Conservation (phyloP, 2,888 invertebrate genomes). For the Drosophila gaucha region DNA sequence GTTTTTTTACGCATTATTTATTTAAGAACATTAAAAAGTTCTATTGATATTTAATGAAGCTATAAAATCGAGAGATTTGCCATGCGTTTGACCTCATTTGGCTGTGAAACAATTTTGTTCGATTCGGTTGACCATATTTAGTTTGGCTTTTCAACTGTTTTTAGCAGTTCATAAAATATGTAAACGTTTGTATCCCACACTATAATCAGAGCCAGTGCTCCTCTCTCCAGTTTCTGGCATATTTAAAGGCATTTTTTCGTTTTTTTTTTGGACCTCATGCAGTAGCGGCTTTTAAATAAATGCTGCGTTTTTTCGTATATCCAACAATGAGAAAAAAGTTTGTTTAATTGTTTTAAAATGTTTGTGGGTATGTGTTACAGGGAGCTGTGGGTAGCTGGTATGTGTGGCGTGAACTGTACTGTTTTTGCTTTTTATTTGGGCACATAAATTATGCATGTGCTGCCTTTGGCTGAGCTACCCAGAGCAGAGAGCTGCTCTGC, state of each 20-base stretch:
- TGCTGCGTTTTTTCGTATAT: slow-evolving; percentile 42
- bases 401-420: slow-evolving; percentile 14
- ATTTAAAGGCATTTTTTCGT: slow-evolving; percentile 32
- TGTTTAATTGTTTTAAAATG: slow-evolving; percentile 72
- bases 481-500: slow-evolving; percentile 2
- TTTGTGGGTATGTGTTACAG: slow-evolving; percentile 19
- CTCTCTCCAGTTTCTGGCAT: slow-evolving; percentile 16
- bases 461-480: slow-evolving; percentile 39
- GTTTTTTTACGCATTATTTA: slow-evolving; percentile 11
- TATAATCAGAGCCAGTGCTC: too few species aligned
- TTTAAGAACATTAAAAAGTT: slow-evolving; percentile 25
- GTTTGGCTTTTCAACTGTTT: slow-evolving; percentile 27
- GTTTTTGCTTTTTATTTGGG: slow-evolving; percentile 46
- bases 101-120: slow-evolving; percentile 19
- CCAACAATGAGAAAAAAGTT: slow-evolving; percentile 37
- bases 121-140: slow-evolving; percentile 48
- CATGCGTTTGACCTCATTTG: slow-evolving; percentile 14
- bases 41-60: slow-evolving; percentile 28
- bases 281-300: slow-evolving; percentile 52
- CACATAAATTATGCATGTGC: slow-evolving; percentile 56
- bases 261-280: slow-evolving; percentile 19
- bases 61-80: slow-evolving; percentile 20
- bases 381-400: not conserved
- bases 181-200: slow-evolving; percentile 31
- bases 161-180: slow-evolving; percentile 53